These are phyloP conservation scores for Dysmachus trigonus DNA, from an alignment of 2,888 invertebrate species.

Conservation along the genomic window DNA sequence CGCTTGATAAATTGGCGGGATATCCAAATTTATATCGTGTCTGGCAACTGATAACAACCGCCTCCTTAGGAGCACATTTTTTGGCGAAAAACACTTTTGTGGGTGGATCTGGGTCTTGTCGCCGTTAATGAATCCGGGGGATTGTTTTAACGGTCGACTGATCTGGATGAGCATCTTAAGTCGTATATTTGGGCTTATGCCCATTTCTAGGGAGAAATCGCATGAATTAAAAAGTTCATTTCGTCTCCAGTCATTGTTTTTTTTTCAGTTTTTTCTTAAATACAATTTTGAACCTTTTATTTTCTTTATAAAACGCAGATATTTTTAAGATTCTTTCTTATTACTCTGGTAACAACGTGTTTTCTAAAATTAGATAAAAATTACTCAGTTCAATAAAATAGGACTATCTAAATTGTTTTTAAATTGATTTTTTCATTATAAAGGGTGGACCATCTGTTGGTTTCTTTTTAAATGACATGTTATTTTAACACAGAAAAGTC, in stretches of 20 bases:
- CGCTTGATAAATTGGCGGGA: constrained; percentile 13
- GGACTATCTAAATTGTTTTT: too few species aligned
- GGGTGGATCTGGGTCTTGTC: constrained; percentile 1
- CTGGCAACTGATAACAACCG: neutral
- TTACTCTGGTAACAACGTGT: too few species aligned
- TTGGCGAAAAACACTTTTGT: neutral
- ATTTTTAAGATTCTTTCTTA: too few species aligned
- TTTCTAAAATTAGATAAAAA: too few species aligned
- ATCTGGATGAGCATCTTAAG: neutral
- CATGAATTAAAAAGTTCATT: neutral
- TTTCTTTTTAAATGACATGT: too few species aligned
- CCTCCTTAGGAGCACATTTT: neutral
- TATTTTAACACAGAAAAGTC: too few species aligned
- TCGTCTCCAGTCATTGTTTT: neutral
- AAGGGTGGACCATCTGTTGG: too few species aligned
- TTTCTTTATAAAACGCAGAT: too few species aligned
- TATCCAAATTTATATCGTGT: constrained; percentile 22
- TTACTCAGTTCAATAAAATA: too few species aligned
- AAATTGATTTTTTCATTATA: too few species aligned
- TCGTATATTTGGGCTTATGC: neutral
- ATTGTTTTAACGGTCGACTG: neutral
- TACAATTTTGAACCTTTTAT: too few species aligned
- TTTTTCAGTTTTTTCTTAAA: too few species aligned
- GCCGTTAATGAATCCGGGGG: neutral
- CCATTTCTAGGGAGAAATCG: neutral